Percentiles rank a stretch among this genome's conserved stretches.
phyloP scores from a whole-genome alignment of 2,113 vertebrate genomes.

The Menidia beryllina region DNA sequence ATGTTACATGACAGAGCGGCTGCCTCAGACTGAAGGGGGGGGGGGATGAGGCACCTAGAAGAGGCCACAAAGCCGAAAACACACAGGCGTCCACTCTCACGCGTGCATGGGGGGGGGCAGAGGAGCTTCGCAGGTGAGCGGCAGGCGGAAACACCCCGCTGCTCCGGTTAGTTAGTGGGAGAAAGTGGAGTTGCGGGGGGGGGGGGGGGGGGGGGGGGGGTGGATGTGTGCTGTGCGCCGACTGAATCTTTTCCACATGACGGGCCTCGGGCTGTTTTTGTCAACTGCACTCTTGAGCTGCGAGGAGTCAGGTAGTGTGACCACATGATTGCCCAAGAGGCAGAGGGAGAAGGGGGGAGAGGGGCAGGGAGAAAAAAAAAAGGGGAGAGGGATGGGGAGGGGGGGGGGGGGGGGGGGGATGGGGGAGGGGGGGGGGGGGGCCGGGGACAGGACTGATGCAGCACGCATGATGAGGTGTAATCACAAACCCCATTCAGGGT shows the following conservation, averaged over 20 bases:
- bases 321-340: constrained; percentile 84
- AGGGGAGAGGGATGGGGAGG: constrained; percentile 30
- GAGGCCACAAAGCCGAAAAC: constrained; percentile 48
- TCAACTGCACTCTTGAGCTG: constrained; percentile 83
- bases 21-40: constrained; percentile 35
- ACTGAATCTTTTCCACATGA: constrained; percentile 86
- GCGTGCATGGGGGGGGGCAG: constrained; percentile 36
- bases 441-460: constrained; percentile 58
- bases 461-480: constrained; percentile 80
- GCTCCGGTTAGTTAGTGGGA: constrained; percentile 67
- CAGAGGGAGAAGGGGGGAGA: constrained; percentile 67
- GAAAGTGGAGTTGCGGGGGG: constrained; percentile 63
- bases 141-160: constrained; percentile 70
- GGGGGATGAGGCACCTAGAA: constrained; percentile 11
- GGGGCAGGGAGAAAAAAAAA: constrained; percentile 21
- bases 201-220: constrained; percentile 41
- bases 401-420: background rate
- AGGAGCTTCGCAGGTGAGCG: constrained; percentile 76
- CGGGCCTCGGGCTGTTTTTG: constrained; percentile 83
- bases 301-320: constrained; percentile 84
- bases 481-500: constrained; percentile 82
- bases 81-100: constrained; percentile 40
- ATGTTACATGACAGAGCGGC: constrained; percentile 85
- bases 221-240: constrained; percentile 70
- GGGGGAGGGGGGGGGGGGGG: constrained; percentile 44